Base-by-base conservation (phyloP, 1,140 invertebrate species). In the Drosophila hydei region DNA sequence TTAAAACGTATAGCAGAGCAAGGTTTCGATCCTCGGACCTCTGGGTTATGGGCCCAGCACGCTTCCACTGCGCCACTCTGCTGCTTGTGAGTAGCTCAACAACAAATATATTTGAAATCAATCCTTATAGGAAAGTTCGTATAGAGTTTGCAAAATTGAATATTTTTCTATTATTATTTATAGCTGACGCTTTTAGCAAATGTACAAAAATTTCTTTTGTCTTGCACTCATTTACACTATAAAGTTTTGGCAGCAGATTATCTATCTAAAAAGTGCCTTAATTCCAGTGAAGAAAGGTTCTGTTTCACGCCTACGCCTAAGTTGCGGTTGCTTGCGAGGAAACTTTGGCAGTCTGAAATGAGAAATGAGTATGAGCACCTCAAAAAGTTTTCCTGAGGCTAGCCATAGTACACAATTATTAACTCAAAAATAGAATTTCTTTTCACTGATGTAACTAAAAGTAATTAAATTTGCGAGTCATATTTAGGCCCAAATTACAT, bases 1-100 rank as follows among this genome's bases (percentile, higher is more conserved):
- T 6, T 16, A 11, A 47, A 25, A 0, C 4, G 2, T 7, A 5
- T 72, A 97, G 96, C 96, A 97, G 95, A 96, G 94, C 95, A 95
- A 96, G 94, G 96, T 97, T 97, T 97, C 96, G 96, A 97, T 97
- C 96, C 94, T 96, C 96, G 95, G 96, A 97, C 96, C 97, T 97
- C 96, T 97, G 96, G 96, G 97, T 97, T 97, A 97, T 97, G 96
- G 96, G 96, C 96, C 97, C 96, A 98, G 96, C 96, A 97, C 97
- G 96, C 96, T 97, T 97, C 97, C 96, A 96, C 96, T 97, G 96
- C 96, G 96, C 97, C 97, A 97, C 96, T 97, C 96, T 98, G 97
- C 95, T 95, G 9, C 11, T 38, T 38, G 36, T 3, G 7, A 1
- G 25, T 1, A 1, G 0, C 4, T n/a, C 1, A 1, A 11, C 38